Evolutionary conservation across 1,140 invertebrate genomes (phyloP).

Genomic region (Vollenhovia emeryi): DNA sequence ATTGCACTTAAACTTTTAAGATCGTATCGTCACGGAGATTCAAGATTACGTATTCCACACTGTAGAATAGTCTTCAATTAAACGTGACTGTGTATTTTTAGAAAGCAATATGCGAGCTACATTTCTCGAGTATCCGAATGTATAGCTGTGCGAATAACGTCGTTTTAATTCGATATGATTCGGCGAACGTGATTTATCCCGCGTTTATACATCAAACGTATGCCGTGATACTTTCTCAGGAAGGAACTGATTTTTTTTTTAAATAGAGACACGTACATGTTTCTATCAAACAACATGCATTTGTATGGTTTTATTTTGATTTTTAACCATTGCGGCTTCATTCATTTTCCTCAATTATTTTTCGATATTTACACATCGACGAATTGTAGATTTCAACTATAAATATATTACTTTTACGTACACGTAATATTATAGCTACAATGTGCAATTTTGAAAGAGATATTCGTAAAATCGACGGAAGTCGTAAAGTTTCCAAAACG

Average conservation of each 20-base stretch:
- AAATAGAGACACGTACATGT: not conserved
- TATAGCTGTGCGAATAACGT: not conserved
- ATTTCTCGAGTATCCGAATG: slow-evolving; percentile 8
- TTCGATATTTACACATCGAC: not conserved
- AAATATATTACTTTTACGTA: not conserved
- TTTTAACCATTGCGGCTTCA: not conserved
- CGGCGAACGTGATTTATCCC: not conserved
- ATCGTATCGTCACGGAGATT: not conserved
- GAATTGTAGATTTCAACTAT: not conserved
- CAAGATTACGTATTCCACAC: not conserved
- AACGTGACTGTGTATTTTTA: not conserved
- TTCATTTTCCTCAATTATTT: not conserved
- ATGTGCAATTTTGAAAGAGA: not conserved
- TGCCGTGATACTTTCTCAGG: not conserved
- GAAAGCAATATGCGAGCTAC: not conserved
- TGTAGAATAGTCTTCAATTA: not conserved
- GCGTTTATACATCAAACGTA: not conserved
- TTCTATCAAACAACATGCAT: no score
- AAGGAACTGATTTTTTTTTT: not conserved
- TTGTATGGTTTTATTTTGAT: no score
- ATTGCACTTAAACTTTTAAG: slow-evolving; percentile 18
- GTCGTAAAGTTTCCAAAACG: not conserved
- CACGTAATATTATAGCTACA: no score
- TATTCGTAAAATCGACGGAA: not conserved
- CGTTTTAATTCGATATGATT: not conserved